Evolutionary conservation across 2,888 invertebrate species (phyloP), one percentile per base, ranked within the genome.

Genomic region (Altica lythri): DNA sequence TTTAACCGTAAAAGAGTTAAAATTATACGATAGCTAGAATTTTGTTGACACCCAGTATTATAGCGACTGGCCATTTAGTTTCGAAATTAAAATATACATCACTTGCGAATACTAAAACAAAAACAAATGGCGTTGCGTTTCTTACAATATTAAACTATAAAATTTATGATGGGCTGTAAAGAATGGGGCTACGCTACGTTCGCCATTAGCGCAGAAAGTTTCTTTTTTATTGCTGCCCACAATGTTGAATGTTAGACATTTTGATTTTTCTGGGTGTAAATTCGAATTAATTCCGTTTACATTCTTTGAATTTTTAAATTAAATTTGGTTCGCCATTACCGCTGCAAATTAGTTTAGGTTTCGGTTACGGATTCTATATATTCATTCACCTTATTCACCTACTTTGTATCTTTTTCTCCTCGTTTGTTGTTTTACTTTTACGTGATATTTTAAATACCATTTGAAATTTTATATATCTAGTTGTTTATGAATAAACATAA

Each of bases 31-130:
- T n/a, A n/a, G n/a, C n/a, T n/a, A n/a, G n/a, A 19, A 38, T 40
- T 40, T 48, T 27, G 19, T 40, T 12, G 13, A 22, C 32, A 42
- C 49, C 49, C 25, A 12, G 49, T 49, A 40, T 30, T 2, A n/a
- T 8, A 18, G 19, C 49, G 30, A 70, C 68, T 67, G 64, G 64
- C 72, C 73, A 72, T 73, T 29, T 73, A 74, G 73, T 74, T 74
- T 72, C 72, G 71, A 75, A 75, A 75, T 75, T 74, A 75, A 75
- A 75, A 75, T 75, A 75, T 75, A 75, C 75, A 75, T 74, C 74
- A 75, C 72, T 70, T 68, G 64, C 66, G 69, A 65, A 69, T 69
- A 69, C 72, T 69, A 68, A 72, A 71, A 71, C 69, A 73, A 72
- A 72, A 72, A 72, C 71, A 71, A 73, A 73, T 68, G 72, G 73